A percentile compares a stretch with the other conserved stretches of the same genome.
These are phyloP conservation scores for Tetragonisca angustula DNA, from an alignment of 2,888 invertebrate species.

Conservation along the genomic window DNA sequence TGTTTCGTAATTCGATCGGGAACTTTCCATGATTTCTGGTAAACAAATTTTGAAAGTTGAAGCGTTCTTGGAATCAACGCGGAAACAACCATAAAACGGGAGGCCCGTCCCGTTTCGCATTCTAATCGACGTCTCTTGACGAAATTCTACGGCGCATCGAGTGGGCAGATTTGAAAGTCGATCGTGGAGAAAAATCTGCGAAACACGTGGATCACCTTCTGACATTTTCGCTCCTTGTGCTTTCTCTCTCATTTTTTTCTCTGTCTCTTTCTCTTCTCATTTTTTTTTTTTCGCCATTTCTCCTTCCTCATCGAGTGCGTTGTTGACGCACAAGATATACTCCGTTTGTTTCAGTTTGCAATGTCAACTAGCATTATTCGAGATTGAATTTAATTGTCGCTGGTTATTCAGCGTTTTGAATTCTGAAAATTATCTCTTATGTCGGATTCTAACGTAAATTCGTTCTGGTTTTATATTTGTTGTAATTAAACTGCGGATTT, in stretches of 20 bases:
- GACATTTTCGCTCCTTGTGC: not conserved
- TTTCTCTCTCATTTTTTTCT: not conserved
- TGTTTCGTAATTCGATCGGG: constrained; percentile 35
- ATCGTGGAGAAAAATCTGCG: constrained; percentile 66
- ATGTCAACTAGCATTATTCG: not conserved
- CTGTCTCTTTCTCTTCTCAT: not conserved
- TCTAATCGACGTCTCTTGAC: constrained; percentile 55
- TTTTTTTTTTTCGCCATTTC: constrained; percentile 24
- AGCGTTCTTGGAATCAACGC: constrained; percentile 51
- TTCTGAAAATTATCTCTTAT: not conserved
- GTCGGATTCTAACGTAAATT: not conserved
- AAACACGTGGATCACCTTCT: constrained; percentile 69
- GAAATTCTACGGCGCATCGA: constrained; percentile 66
- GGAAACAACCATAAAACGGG: constrained; percentile 52
- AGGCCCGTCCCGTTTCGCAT: constrained; percentile 55
- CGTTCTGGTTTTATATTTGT: not conserved
- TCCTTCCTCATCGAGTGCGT: constrained; percentile 29
- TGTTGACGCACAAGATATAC: not conserved
- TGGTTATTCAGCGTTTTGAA: not conserved
- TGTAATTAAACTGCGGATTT: no score
- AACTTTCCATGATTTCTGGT: constrained; percentile 38
- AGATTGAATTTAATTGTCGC: not conserved
- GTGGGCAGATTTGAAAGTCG: constrained; percentile 68
- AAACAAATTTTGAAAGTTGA: constrained; percentile 50
- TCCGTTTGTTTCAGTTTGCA: not conserved